These are phyloP conservation scores for Bergia sp. DNA, from an alignment of 92 coral and sea anemone species.

Conservation along the genomic window DNA sequence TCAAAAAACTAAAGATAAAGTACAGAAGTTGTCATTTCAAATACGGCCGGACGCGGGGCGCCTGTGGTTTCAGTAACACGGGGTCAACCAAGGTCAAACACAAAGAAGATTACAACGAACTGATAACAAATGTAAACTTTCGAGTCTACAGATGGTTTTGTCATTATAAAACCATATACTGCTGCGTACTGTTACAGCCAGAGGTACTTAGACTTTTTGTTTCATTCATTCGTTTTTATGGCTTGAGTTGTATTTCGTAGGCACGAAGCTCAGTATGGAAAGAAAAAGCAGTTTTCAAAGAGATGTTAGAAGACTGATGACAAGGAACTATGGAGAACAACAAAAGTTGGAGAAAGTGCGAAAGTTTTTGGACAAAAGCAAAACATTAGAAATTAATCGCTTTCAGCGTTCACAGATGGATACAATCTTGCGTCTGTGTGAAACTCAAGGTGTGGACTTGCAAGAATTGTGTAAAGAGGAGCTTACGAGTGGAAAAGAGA, in stretches of 20 bases:
- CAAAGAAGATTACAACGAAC: neutral
- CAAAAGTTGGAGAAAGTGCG: constrained; percentile 15
- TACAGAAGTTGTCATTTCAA: neutral
- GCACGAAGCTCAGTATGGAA: constrained; percentile 1
- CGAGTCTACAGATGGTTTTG: constrained; percentile 34
- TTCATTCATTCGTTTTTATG: neutral
- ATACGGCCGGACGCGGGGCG: constrained; percentile 31
- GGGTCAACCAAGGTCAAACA: constrained; percentile 17
- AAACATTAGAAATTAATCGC: constrained; percentile 18
- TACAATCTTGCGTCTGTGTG: constrained; percentile 38
- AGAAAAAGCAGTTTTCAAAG: constrained; percentile 33
- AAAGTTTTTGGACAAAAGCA: constrained; percentile 40
- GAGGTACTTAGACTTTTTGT: neutral
- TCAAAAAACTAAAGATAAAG: too few relatives aligned
- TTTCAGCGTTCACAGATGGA: constrained; percentile 40
- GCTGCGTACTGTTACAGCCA: neutral
- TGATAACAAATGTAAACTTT: constrained; percentile 18
- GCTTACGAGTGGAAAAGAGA: constrained; percentile 13
- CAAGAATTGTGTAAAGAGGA: constrained; percentile 30
- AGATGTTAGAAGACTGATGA: constrained; percentile 19
- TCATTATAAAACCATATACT: constrained; percentile 25
- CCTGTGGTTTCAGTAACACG: constrained; percentile 26
- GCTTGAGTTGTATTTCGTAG: neutral
- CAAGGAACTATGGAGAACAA: constrained; percentile 37
- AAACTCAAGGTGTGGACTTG: constrained; percentile 39